These are phyloP conservation scores for Patiria miniata DNA, from an alignment of 35 echinoderm and acorn worm species.

Conservation along the genomic window DNA sequence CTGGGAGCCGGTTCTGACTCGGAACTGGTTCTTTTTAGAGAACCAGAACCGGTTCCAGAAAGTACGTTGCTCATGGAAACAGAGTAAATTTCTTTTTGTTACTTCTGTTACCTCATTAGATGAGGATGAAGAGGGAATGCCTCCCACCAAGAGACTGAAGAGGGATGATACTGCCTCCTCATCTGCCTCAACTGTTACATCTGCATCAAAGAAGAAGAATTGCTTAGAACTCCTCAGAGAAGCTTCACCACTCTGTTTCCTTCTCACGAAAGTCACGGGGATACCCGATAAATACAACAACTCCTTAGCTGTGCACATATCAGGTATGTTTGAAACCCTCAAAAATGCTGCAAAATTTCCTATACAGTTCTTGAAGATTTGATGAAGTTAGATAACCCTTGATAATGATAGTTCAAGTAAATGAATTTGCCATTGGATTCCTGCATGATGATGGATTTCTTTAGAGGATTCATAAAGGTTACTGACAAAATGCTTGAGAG, in stretches of 20 bases:
- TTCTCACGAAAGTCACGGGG: conserved; percentile 82
- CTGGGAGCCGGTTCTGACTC: too few relatives aligned
- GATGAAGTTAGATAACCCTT: too few relatives aligned
- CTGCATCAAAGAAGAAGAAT: conserved; percentile 2
- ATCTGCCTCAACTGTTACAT: neutral
- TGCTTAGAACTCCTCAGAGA: conserved; percentile 57
- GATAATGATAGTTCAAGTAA: too few relatives aligned
- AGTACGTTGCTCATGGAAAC: neutral
- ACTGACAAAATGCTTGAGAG: too few relatives aligned
- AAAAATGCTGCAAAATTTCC: too few relatives aligned
- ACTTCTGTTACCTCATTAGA: conserved; percentile 17
- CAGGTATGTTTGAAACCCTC: conserved; percentile 75
- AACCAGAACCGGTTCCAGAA: too few relatives aligned
- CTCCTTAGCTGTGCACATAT: conserved; percentile 76
- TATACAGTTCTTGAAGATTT: too few relatives aligned
- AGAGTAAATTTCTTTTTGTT: neutral
- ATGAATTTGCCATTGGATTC: too few relatives aligned
- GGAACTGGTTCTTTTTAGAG: too few relatives aligned
- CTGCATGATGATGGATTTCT: too few relatives aligned
- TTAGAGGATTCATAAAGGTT: too few relatives aligned
- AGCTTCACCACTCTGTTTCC: conserved; percentile 67
- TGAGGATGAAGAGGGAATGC: neutral
- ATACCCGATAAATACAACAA: conserved; percentile 72
- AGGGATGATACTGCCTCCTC: conserved; percentile 1
- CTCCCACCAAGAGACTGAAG: conserved; percentile 33